Conservation (phyloP, 2,888 invertebrate genomes). For the Yponomeuta malinellus region DNA sequence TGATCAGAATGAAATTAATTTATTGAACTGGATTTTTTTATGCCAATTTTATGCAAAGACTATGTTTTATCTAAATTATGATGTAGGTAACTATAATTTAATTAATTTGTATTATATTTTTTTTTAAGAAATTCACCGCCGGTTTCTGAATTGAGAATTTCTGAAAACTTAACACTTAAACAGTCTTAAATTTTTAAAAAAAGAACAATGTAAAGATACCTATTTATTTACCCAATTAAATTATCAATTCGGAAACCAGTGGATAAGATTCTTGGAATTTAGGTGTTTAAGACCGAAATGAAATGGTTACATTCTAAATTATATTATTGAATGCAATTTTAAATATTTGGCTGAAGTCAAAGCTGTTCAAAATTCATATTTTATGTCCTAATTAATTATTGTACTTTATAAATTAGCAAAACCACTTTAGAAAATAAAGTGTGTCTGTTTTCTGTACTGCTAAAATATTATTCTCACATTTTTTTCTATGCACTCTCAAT, state of each 20-base stretch:
- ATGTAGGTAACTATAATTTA: neutral
- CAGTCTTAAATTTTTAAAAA: too few relatives aligned
- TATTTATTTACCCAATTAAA: too few relatives aligned
- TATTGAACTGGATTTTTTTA: neutral
- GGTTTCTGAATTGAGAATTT: too few relatives aligned
- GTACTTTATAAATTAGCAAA: neutral
- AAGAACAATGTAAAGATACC: too few relatives aligned
- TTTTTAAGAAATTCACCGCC: neutral
- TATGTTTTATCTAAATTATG: constrained; percentile 29
- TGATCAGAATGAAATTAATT: neutral
- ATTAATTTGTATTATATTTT: neutral
- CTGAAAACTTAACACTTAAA: too few relatives aligned
- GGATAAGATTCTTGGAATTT: neutral
- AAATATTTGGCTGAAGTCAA: neutral
- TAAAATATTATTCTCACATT: neutral
- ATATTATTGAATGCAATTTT: neutral
- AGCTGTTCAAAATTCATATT: neutral
- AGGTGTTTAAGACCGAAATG: neutral
- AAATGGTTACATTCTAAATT: neutral
- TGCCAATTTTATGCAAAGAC: constrained; percentile 10
- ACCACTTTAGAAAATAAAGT: neutral
- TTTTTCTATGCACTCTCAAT: neutral
- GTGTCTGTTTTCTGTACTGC: neutral
- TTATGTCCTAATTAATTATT: neutral
- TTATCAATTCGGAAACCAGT: too few relatives aligned